Conservation (phyloP, 2,888 invertebrate species). For the Megalurothrips usitatus region DNA sequence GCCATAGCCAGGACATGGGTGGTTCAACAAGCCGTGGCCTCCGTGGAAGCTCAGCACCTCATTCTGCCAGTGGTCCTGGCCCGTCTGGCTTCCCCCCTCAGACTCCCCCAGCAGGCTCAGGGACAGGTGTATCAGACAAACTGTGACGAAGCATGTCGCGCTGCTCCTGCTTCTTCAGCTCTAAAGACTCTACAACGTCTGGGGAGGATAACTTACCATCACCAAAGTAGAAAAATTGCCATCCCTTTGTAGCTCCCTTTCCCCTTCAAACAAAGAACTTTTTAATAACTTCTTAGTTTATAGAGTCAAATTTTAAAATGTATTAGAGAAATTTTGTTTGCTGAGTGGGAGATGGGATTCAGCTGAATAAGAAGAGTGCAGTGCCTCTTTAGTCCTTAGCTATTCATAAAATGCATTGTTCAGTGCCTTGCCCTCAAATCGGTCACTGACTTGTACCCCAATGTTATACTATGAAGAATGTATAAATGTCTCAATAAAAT, state of each 20-base stretch:
- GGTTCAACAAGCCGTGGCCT: not conserved
- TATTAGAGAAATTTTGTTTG: not conserved
- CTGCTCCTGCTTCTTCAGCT: conserved; percentile 18
- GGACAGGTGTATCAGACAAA: not conserved
- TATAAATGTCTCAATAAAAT: not conserved
- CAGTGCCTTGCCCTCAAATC: not conserved
- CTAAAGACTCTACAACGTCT: conserved; percentile 12
- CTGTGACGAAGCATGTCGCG: conserved; percentile 21
- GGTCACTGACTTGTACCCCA: not conserved
- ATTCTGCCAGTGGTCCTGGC: not conserved
- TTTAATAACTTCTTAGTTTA: no score
- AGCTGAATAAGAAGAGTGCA: not conserved
- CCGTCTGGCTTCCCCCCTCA: not conserved
- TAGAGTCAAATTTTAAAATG: not conserved
- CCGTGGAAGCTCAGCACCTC: not conserved
- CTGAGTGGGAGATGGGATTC: not conserved
- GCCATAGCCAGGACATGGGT: conserved; percentile 3
- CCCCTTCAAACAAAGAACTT: not conserved
- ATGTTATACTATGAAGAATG: not conserved
- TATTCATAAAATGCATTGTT: not conserved
- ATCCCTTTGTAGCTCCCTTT: not conserved
- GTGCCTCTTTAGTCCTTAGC: not conserved
- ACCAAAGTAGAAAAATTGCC: conserved; percentile 4
- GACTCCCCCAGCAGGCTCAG: not conserved
- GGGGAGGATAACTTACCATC: not conserved